Evolutionary conservation across 2,797 vertebrate genomes (phyloP).

Genomic region (Malurus leucopterus): DNA sequence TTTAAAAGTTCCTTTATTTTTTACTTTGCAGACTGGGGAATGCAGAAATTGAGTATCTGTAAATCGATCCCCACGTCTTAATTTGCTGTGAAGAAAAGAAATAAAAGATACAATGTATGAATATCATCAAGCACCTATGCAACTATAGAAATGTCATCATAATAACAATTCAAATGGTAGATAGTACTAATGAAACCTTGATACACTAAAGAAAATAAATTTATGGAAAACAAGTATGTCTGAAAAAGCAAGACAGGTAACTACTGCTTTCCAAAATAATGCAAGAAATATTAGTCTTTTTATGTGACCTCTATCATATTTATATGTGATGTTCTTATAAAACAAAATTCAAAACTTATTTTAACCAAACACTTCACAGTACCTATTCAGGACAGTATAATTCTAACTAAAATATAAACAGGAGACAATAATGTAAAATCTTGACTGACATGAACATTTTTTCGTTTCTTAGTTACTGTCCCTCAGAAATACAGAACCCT

Average conservation of each 20-base stretch:
- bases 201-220: neutral
- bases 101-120: neutral
- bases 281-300: neutral
- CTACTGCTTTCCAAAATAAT: neutral
- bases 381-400: neutral
- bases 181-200: neutral
- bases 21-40: constrained; percentile 78
- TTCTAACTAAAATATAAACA: neutral
- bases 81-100: constrained; percentile 75
- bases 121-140: neutral
- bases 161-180: neutral
- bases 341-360: neutral
- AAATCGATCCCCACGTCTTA: constrained; percentile 83
- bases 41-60: constrained; percentile 81
- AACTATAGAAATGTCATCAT: neutral
- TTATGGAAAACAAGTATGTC: neutral
- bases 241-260: neutral
- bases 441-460: neutral
- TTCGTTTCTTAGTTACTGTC: neutral
- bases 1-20: constrained; percentile 55
- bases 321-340: neutral
- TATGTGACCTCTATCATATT: neutral
- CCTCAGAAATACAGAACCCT: neutral
- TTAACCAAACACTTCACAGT: neutral
- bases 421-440: neutral